Evolutionary conservation across 2,888 invertebrate genomes (phyloP), one percentile per base, ranked within the genome.

Genomic region (Tetrapedia diversipes): DNA sequence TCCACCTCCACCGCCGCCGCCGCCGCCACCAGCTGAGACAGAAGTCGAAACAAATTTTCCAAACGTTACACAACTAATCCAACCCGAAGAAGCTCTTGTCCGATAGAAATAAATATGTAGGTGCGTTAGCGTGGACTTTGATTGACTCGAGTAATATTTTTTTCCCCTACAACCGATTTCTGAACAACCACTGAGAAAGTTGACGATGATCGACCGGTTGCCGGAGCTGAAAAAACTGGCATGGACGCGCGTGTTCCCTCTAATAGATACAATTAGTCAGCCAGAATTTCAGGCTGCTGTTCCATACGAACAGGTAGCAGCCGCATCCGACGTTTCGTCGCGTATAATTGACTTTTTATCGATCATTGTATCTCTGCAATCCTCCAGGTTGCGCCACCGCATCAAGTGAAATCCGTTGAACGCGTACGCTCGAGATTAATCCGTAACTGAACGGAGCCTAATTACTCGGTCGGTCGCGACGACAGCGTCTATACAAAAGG

Each of bases 1-100:
- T 3, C 82, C 82, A 11, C 81, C n/a, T n/a, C n/a, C 80, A 32
- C 87, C 86, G 41, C 81, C 76, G 14, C 84, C 74, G 10, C 80
- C 82, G 7, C 80, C 81, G 6, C 79, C 77, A 6, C 80, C 75
- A 34, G 77, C 84, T 84, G 22, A 67, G 49, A 61, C 27, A 49
- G 4, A 22, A 24, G 34, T 47, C 11, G 10, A 11, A 34, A 6
- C 2, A 22, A 61, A 45, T 24, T 7, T 22, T 32, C 4, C 4
- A 32, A 47, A 34, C 2, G 16, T 43, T 24, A 6, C 6, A 7
- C 2, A 34, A 61, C 0, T n/a, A 2, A 47, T 32, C 32, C 43
- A 22, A 47, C 14, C 43, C 2, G 3, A 7, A 10, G 3, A 10
- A 27, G 3, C 6, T 39, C 8, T 27, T 14, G 2, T 39, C 24